Percentiles rank a stretch among this genome's conserved stretches.
These are phyloP conservation scores for Lacerta agilis DNA, from an alignment of 2,797 vertebrate species.

Conservation along the genomic window DNA sequence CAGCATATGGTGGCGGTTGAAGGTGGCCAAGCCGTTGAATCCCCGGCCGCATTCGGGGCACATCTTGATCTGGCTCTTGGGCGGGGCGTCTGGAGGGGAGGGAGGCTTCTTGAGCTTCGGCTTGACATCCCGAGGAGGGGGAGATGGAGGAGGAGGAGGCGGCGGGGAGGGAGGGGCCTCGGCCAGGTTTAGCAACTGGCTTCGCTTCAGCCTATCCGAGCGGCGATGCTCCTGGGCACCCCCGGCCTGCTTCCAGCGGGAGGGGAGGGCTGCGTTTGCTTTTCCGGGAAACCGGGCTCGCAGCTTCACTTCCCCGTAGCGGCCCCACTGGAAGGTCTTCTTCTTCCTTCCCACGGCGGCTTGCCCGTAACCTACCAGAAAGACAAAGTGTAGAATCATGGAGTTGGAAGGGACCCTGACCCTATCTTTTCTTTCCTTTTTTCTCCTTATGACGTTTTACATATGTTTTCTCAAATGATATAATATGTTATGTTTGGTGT, in stretches of 20 bases:
- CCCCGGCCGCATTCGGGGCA: background rate
- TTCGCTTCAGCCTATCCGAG: background rate
- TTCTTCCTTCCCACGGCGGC: background rate
- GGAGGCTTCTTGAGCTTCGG: background rate
- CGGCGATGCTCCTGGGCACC: rapidly evolving
- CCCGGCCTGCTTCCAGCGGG: background rate
- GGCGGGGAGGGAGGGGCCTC: background rate
- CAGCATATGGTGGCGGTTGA: background rate
- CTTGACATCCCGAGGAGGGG: background rate
- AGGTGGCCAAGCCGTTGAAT: background rate
- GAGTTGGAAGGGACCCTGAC: background rate
- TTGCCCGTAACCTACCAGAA: background rate
- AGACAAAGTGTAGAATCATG: background rate
- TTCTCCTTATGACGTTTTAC: too few relatives aligned
- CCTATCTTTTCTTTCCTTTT: too few relatives aligned
- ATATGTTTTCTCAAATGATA: too few relatives aligned
- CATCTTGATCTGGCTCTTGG: too few relatives aligned
- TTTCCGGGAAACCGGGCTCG: background rate
- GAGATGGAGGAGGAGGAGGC: background rate
- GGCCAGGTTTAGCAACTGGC: rapidly evolving
- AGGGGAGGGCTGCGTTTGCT: background rate
- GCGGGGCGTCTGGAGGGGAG: rapidly evolving
- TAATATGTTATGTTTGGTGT: too few relatives aligned
- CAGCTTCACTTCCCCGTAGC: background rate
- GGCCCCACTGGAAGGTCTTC: background rate